Evolutionary conservation across 2,797 vertebrate species (phyloP), one percentile per base, ranked within the genome.

Genomic region (Buceros bicornis): DNA sequence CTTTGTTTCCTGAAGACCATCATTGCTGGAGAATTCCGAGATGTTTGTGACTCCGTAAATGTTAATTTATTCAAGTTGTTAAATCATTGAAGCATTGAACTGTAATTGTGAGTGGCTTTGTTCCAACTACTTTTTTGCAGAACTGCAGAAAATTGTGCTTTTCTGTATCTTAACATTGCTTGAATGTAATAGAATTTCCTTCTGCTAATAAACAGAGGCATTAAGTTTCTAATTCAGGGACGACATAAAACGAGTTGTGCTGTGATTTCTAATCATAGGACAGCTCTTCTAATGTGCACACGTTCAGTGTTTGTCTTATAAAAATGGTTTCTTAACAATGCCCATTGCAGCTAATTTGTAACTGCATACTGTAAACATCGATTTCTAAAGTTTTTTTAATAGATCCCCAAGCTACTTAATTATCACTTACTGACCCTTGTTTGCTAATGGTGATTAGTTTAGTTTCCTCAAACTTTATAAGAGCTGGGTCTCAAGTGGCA

Each of bases 331-430:
- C 92, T 92, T 97, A 97, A 97, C 97, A 97, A 97, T 96, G 95
- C 97, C 97, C 97, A 87, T 92, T 92, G 97, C 96, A 97, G 93
- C 94, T 96, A 95, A 97, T 97, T 97, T 97, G 95, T 97, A 95
- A 87, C 90, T 62, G 87, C 85, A 65, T 29, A 90, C 71, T 93
- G 96, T 96, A 96, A 96, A 97, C 97, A 96, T 65, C 97, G 97
- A 97, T 97, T 98, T 97, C 93, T 90, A 88, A 97, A 98, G 96
- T 97, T 95, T 54, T 94, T 95, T 97, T 97, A 98, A 97, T 97
- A 96, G 97, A 97, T 97, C 97, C 97, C 97, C 77, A 42, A 97
- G 97, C 97, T 97, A 98, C 97, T 98, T 98, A 98, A 98, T 98
- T 98, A 97, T 91, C 90, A 86, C 83, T 97, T 97, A 97, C 96